Evolutionary conservation across 1,140 invertebrate genomes (phyloP), one percentile per base, ranked within the genome.

Genomic region (honey bee (Apis mellifera)): DNA sequence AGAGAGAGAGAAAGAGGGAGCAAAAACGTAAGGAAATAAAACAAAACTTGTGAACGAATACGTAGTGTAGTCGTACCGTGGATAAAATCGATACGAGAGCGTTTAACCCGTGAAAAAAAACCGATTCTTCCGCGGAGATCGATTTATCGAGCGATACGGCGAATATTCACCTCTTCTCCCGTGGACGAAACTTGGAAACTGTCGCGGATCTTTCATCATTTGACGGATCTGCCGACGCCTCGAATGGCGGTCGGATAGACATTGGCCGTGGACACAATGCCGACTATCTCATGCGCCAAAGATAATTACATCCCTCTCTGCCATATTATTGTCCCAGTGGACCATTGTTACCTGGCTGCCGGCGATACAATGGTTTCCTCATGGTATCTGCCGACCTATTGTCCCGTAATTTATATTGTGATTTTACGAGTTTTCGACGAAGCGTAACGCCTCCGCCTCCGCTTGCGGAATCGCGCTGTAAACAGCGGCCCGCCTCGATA

Each of bases 291-390:
- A 19, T 32, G 73, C 59, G 64, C 74, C 74, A 72, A 89, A 86
- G 87, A 89, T 89, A 89, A 89, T 89, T 89, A 84, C 84, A 84
- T 89, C 84, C 75, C 87, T 84, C 84, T 86, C 87, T 68, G 84
- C 68, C 81, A 74, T 89, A 89, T 89, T 84, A 86, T 89, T 89
- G 87, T 86, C 68, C 69, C 78, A 11, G 55, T 55, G 71, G 50
- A 71, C 87, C 81, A 86, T 89, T 89, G 87, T 89, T 89, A 86
- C 65, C 82, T 78, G 68, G 23, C 66, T 52, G 59, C 59, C 42
- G 55, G 72, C 50, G 76, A 59, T 88, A 88, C 87, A 89, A 88
- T 88, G 73, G 76, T 86, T 54, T 82, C 72, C 54, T 83, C 70
- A 59, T 59, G 62, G 74, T 88, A 86, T 87, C 83, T 84, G 65